Evolutionary conservation across 2,888 invertebrate species (phyloP).

Genomic region (Tenthredo scrophulariae): DNA sequence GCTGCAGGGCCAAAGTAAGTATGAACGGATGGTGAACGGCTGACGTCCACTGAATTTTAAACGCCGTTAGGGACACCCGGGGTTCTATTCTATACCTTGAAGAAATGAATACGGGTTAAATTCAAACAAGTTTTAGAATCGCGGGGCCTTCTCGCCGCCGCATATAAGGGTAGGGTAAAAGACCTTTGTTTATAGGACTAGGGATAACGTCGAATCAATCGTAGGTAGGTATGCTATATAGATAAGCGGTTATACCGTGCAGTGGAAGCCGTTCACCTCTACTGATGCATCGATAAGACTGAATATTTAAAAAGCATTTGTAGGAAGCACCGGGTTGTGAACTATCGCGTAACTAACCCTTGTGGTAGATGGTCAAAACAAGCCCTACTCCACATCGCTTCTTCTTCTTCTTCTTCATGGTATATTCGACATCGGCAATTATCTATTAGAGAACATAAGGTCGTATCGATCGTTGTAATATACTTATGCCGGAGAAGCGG

Average conservation of each 20-base stretch:
- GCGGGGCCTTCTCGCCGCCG: background rate
- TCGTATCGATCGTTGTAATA: background rate
- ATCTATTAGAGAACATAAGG: background rate
- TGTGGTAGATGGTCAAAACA: background rate
- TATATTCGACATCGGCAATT: background rate
- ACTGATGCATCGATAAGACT: constrained; percentile 46
- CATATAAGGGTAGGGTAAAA: background rate
- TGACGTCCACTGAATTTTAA: constrained; percentile 35
- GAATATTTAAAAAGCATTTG: constrained; percentile 45
- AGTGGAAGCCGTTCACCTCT: constrained; percentile 43
- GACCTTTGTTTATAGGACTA: background rate
- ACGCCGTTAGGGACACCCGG: constrained; percentile 32
- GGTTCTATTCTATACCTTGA: background rate
- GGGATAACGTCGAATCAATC: constrained; percentile 15
- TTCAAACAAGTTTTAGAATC: background rate
- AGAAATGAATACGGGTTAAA: constrained; percentile 12
- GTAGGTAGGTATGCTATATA: background rate
- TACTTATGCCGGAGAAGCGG: background rate
- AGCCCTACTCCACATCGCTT: background rate
- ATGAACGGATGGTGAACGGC: constrained; percentile 18
- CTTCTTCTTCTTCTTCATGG: background rate
- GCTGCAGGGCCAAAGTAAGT: background rate
- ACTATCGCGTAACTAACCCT: background rate
- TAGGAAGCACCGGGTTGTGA: background rate
- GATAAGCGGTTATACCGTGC: background rate